A percentile compares a stretch with the other conserved stretches of the same genome.
Conservation (phyloP, 1,140 invertebrate species). For the Macrobrachium rosenbergii region DNA sequence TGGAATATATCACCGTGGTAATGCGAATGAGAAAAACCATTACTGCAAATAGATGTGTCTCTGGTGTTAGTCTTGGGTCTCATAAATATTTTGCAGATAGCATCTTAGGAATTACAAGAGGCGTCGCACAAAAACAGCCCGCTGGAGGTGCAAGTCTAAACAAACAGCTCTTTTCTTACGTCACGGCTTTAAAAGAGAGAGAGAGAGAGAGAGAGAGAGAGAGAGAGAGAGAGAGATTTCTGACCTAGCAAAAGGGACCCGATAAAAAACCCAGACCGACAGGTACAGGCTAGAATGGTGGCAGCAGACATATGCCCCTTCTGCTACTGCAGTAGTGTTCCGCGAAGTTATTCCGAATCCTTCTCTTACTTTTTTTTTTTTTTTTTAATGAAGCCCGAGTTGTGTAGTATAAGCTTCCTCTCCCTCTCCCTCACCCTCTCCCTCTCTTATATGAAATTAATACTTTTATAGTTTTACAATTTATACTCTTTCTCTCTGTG, state of each 20-base stretch:
- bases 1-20: no score
- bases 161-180: not conserved
- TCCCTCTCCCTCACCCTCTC: not conserved
- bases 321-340: not conserved
- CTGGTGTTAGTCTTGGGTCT: no score
- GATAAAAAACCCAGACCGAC: conserved; percentile 35
- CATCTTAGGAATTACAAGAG: no score
- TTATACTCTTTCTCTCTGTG: not conserved
- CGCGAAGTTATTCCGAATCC: not conserved
- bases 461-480: not conserved
- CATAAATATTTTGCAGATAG: no score
- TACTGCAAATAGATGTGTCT: no score
- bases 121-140: no score
- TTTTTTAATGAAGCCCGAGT: conserved; percentile 4
- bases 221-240: conserved; percentile 11
- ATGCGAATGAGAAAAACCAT: no score
- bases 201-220: no score
- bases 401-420: not conserved
- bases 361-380: not conserved
- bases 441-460: not conserved
- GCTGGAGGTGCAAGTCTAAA: not conserved
- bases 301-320: conserved; percentile 20
- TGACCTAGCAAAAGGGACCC: conserved; percentile 8
- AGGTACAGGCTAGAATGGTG: conserved; percentile 23
- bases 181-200: not conserved